A percentile compares a stretch with the other conserved stretches of the same genome.
These are phyloP conservation scores for Sternotherus odoratus DNA, from an alignment of 2,797 vertebrate genomes.

Conservation along the genomic window DNA sequence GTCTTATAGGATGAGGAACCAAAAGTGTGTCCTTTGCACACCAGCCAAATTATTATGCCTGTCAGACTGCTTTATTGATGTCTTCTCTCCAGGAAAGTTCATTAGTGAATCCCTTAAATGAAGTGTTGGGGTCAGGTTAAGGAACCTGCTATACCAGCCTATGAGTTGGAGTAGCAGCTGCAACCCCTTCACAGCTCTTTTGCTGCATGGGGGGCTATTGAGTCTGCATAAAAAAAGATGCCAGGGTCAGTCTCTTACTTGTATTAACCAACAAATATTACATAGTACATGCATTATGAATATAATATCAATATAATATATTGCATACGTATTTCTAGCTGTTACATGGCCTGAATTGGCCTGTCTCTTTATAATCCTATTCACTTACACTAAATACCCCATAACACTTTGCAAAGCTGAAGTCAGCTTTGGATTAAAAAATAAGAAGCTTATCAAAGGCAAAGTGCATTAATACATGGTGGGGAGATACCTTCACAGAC, in stretches of 20 bases:
- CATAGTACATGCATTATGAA: background rate
- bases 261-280: background rate
- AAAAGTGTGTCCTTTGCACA: slow-evolving; percentile 34
- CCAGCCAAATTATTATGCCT: slow-evolving; percentile 41
- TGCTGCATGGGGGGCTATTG: background rate
- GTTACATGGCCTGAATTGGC: background rate
- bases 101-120: background rate
- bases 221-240: background rate
- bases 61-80: slow-evolving; percentile 22
- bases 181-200: background rate
- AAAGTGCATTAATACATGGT: background rate
- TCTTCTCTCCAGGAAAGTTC: slow-evolving; percentile 3
- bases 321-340: background rate
- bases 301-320: background rate
- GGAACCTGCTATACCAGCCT: background rate
- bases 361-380: background rate
- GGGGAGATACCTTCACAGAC: background rate
- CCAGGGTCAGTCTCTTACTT: background rate
- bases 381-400: background rate
- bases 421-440: background rate
- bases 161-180: background rate
- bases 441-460: background rate
- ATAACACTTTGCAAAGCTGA: background rate
- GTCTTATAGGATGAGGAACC: slow-evolving; percentile 52
- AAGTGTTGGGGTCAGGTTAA: fast-evolving